Percentiles rank a stretch among this genome's conserved stretches.
Conservation (phyloP, 2,797 vertebrate species). For the Anguilla megastoma region DNA sequence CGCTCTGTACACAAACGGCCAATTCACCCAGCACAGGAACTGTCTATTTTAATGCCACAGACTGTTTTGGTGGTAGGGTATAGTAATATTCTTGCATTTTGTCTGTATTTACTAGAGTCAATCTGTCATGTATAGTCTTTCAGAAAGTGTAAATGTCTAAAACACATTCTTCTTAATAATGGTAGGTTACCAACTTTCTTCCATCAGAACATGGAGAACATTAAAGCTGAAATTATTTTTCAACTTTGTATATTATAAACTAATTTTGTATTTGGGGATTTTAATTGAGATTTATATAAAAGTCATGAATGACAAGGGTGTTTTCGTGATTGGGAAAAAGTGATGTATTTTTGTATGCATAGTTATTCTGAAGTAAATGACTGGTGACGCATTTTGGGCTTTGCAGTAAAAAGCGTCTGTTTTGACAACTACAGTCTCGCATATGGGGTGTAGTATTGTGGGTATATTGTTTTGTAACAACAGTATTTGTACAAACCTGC, state of each 20-base stretch:
- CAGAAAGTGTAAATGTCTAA: too few species aligned
- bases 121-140: background rate
- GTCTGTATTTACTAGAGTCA: background rate
- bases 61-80: background rate
- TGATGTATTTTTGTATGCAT: too few species aligned
- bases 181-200: too few species aligned
- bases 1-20: background rate
- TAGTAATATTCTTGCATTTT: background rate
- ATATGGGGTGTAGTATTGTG: background rate
- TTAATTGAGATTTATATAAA: too few species aligned
- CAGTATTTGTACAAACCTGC: background rate
- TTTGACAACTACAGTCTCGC: background rate
- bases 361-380: too few species aligned
- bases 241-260: too few species aligned
- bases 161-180: too few species aligned
- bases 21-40: background rate
- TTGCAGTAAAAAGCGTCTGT: background rate
- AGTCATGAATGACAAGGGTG: too few species aligned
- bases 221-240: background rate
- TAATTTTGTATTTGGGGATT: too few species aligned
- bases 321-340: too few species aligned
- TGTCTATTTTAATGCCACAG: background rate
- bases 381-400: too few species aligned
- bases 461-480: background rate
- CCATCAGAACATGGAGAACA: too few species aligned